Base-by-base conservation (phyloP, 2,113 vertebrate species). In the Catharus minimus region DNA sequence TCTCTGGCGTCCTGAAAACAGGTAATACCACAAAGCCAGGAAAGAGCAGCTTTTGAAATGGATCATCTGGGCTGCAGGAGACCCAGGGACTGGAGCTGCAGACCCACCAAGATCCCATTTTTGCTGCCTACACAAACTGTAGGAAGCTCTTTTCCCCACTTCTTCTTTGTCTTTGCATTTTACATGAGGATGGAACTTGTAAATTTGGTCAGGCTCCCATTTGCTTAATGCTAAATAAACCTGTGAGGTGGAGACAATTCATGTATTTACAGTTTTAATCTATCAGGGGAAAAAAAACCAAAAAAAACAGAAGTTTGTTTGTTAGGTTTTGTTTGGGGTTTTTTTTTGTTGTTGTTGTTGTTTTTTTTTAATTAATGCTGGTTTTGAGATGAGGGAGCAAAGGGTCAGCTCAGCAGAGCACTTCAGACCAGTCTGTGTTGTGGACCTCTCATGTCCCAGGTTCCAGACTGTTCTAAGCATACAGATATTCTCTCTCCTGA, bases 1-100 rank as follows among this genome's bases (percentile, higher is more conserved):
- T 98, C 62, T 98, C 98, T 8, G 99, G 98, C 79, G 97, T 80
- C 7, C 96, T 99, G 86, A 98, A 97, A 78, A 99, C 99, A 97
- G 99, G 99, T 99, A 95, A 50, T 98, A 82, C 27, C 1, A 7
- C 1, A 56, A 66, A 57, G 5, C 5, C 60, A 36, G 33, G 13
- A 78, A 47, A 88, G 0, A 28, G 32, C 17, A 92, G 26, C 9
- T 72, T 77, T 80, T 56, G 27, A n/a, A 46, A 36, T 12, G 19
- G 7, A 11, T 58, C 39, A 11, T 28, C 36, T 76, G 44, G 80
- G 53, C 69, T 57, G 23, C 19, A 78, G 17, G 36, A 74, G 9
- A 33, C 52, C 53, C 23, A 2, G 49, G 41, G 47, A 9, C 26
- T 55, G 62, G 32, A 82, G 43, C 46, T 87, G 78, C 47, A 87